A percentile compares a stretch with the other conserved stretches of the same genome.
Evolutionary conservation across 2,797 vertebrate genomes (phyloP).

Genomic region (Pipistrellus nathusii): DNA sequence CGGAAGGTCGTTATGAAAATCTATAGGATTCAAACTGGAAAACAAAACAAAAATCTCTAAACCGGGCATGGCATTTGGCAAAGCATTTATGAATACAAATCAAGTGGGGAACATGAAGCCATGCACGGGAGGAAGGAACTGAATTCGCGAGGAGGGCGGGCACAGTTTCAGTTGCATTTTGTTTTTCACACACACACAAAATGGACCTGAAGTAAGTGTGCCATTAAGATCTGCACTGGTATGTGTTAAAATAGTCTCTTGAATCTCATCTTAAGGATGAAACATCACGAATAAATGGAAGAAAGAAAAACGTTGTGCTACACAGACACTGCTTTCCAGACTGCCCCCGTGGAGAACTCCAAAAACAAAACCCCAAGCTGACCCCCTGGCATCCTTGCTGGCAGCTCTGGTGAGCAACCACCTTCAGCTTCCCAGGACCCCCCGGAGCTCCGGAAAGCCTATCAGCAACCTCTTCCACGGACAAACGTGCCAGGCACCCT

Average conservation of each 20-base stretch:
- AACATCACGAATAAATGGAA: neutral
- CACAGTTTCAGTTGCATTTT: slow-evolving; percentile 62
- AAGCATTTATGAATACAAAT: neutral
- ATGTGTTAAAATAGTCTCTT: neutral
- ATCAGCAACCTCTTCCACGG: neutral
- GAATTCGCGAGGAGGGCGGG: slow-evolving; percentile 9
- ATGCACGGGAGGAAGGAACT: neutral
- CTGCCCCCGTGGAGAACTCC: neutral
- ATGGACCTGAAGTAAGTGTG: slow-evolving; percentile 3
- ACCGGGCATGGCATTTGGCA: neutral
- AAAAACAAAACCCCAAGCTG: neutral
- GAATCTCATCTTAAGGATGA: neutral
- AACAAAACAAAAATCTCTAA: slow-evolving; percentile 22
- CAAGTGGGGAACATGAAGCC: neutral
- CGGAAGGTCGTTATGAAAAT: neutral
- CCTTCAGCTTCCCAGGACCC: neutral
- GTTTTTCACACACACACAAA: slow-evolving; percentile 51
- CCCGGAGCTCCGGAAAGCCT: too few species aligned
- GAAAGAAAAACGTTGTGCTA: neutral
- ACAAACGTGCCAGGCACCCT: neutral
- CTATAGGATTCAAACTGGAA: neutral
- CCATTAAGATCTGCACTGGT: neutral
- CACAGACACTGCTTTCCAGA: neutral
- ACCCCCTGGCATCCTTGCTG: neutral
- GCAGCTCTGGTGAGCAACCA: neutral